Conservation (phyloP, 2,888 invertebrate genomes). For the Drosophila borborema region DNA sequence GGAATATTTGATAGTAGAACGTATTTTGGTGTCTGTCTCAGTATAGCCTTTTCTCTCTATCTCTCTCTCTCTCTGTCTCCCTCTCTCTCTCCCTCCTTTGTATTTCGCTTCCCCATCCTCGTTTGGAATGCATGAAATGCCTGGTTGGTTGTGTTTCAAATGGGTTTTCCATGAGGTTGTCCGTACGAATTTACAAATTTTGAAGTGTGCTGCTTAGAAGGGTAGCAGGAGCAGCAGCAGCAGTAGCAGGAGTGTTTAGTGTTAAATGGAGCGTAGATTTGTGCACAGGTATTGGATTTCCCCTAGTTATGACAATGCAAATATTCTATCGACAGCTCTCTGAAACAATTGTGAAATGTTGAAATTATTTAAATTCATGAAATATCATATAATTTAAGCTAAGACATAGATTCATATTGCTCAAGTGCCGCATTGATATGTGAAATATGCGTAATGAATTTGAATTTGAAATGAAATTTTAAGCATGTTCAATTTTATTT, state of each 20-base stretch:
- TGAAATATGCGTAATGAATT: not conserved
- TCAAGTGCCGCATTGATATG: not conserved
- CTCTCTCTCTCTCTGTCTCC: not conserved
- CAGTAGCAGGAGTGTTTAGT: not conserved
- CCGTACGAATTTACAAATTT: conserved; percentile 8
- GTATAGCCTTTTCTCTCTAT: not conserved
- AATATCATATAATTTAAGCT: not conserved
- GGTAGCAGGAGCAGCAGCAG: not conserved
- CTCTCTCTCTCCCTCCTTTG: not conserved
- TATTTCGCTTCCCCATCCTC: not conserved
- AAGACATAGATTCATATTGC: not conserved
- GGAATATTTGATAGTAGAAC: conserved; percentile 17
- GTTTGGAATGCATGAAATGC: conserved; percentile 14
- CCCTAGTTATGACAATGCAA: conserved; percentile 17
- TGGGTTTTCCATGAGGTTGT: conserved; percentile 26
- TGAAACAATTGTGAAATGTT: not conserved
- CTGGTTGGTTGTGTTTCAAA: conserved; percentile 18
- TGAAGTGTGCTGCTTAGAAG: not conserved
- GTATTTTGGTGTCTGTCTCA: not conserved
- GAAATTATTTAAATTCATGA: not conserved
- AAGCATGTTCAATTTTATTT: too few relatives aligned
- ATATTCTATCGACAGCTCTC: conserved; percentile 5
- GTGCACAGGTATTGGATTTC: conserved; percentile 24
- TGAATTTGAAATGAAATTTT: not conserved
- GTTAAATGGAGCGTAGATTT: conserved; percentile 48